Base-by-base conservation (phyloP, 2,113 vertebrate species). In the Leucopsar rothschildi region DNA sequence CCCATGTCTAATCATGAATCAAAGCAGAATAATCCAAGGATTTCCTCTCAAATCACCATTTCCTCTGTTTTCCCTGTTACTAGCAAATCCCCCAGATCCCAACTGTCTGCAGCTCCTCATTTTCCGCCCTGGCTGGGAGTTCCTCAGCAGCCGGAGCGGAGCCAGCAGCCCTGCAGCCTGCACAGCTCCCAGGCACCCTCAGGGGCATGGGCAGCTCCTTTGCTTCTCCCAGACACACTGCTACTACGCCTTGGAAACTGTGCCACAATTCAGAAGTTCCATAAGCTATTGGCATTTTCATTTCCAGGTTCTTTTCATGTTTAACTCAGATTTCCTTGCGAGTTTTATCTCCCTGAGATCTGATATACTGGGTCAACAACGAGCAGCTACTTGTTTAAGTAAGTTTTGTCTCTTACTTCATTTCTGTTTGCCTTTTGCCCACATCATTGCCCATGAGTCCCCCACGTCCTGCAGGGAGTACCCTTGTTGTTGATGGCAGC, bases 21-120 rank as follows among this genome's bases (percentile, higher is more conserved):
- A 90, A 92, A 90, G 85, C 82, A 76, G 72, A 96, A 84, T 91
- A 92, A 95, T 79, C 88, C 86, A 68, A 89, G 81, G 91, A 95
- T 93, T 96, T 96, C 88, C 94, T 88, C 66, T 78, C 65, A 37
- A 89, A 81, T 75, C 88, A 86, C 31, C 70, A 64, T 89, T 93
- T 95, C 94, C 91, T 88, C 63, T 66, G 59, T 85, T 88, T 63
- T 27, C 47, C 60, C 68, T 68, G 86, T 35, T 66, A 31, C 39
- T 63, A 82, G 72, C 52, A 91, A 90, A 91, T 61, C 86, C 40
- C 81, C 53, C 72, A 25, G 76, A 66, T 75, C 82, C 52, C 50
- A 23, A 13, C 65, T 69, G 82, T 72, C 78, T 76, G 75, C 82
- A 82, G 79, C 66, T 94, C 90, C 45, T 80, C 82, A 86, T 25